A percentile compares a stretch with the other conserved stretches of the same genome.
These are phyloP conservation scores for Aotus griseimembra DNA, from an alignment of 2,797 vertebrate species.

Conservation along the genomic window DNA sequence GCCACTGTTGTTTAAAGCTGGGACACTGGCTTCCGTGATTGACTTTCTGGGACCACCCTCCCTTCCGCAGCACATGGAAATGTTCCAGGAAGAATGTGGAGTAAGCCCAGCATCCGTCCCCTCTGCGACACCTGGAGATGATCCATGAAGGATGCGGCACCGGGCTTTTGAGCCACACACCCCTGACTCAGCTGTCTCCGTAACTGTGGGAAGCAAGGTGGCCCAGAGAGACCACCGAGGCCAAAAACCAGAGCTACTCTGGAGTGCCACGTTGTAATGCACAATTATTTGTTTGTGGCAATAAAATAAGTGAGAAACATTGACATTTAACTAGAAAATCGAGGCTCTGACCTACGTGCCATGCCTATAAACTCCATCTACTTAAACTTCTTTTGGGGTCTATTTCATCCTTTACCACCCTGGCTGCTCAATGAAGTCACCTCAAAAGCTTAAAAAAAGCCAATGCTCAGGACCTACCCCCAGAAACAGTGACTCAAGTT, in stretches of 20 bases:
- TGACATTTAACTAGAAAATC: background rate
- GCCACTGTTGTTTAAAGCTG: background rate
- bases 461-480: background rate
- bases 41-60: background rate
- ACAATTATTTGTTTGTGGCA: background rate
- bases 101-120: background rate
- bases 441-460: background rate
- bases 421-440: background rate
- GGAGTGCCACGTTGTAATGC: background rate
- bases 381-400: rapidly evolving
- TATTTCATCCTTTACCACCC: rapidly evolving
- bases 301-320: background rate
- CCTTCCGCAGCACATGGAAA: rapidly evolving
- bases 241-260: background rate
- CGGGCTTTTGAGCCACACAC: rapidly evolving
- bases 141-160: rapidly evolving
- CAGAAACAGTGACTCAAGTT: rapidly evolving
- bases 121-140: rapidly evolving
- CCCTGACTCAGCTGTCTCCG: rapidly evolving
- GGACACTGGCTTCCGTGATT: background rate
- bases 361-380: rapidly evolving
- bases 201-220: background rate
- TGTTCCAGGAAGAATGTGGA: rapidly evolving
- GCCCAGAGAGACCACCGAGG: rapidly evolving
- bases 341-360: rapidly evolving